Conservation (phyloP, 2,888 invertebrate genomes). For the Latrodectus hesperus region DNA sequence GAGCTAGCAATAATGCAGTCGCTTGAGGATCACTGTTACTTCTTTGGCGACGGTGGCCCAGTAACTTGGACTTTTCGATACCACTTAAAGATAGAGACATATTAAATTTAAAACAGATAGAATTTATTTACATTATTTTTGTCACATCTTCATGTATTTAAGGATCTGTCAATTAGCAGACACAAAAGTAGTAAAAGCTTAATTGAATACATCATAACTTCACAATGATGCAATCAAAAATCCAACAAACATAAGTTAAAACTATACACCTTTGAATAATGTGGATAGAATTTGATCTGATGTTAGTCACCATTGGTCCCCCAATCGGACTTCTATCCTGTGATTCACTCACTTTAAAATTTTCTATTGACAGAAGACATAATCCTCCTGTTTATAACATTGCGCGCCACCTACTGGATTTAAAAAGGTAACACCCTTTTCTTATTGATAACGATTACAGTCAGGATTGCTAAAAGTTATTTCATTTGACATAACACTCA, state of each 20-base stretch:
- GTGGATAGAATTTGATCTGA: not conserved
- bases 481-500: too few relatives aligned
- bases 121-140: constrained; percentile 25
- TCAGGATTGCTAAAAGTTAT: too few relatives aligned
- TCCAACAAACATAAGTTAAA: not conserved
- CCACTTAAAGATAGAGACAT: constrained; percentile 68
- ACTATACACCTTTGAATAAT: not conserved
- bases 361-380: constrained; percentile 35
- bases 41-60: constrained; percentile 69
- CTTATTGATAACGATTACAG: too few relatives aligned
- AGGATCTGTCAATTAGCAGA: constrained; percentile 24
- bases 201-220: constrained; percentile 26
- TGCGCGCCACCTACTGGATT: constrained; percentile 52
- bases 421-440: constrained; percentile 3
- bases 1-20: constrained; percentile 64
- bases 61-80: constrained; percentile 59
- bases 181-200: constrained; percentile 27
- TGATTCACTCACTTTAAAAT: too few relatives aligned
- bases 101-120: constrained; percentile 51
- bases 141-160: constrained; percentile 48
- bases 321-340: not conserved
- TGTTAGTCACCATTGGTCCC: not conserved
- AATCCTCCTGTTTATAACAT: constrained; percentile 48
- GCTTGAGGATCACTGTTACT: constrained; percentile 70
- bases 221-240: not conserved